These are phyloP conservation scores for Crenuchus spilurus DNA, from an alignment of 2,797 vertebrate genomes.

Conservation along the genomic window DNA sequence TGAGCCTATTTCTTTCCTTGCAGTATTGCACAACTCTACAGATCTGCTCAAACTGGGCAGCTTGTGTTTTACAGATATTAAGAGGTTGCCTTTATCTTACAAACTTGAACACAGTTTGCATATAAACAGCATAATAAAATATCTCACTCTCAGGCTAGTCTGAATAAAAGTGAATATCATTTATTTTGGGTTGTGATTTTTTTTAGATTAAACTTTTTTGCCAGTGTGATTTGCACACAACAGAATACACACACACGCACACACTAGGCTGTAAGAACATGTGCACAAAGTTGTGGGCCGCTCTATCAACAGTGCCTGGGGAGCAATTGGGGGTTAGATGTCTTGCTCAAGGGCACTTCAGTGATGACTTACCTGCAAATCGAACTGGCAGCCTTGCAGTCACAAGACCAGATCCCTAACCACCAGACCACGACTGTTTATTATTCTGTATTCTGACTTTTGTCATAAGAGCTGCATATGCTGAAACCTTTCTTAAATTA, in stretches of 20 bases:
- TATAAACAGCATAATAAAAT: background rate
- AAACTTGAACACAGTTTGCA: background rate
- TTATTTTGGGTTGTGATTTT: slow-evolving; percentile 2
- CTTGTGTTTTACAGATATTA: background rate
- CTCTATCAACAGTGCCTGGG: no score
- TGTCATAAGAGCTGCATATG: slow-evolving; percentile 17
- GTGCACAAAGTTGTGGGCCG: no score
- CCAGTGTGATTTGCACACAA: no score
- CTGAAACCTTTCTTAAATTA: slow-evolving; percentile 44
- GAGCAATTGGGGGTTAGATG: no score
- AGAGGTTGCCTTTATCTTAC: background rate
- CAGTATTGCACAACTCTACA: background rate
- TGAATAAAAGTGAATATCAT: background rate
- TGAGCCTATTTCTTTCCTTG: background rate
- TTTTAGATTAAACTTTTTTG: no score
- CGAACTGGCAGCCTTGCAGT: no score
- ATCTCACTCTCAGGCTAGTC: background rate
- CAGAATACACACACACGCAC: no score
- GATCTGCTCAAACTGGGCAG: background rate
- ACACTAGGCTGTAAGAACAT: no score
- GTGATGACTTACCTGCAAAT: no score
- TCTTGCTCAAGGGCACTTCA: no score
- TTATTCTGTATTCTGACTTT: slow-evolving; percentile 40
- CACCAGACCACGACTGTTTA: no score
- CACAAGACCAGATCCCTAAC: no score